These are phyloP conservation scores for Puntigrus tetrazona DNA, from an alignment of 2,113 vertebrate genomes.

Conservation along the genomic window DNA sequence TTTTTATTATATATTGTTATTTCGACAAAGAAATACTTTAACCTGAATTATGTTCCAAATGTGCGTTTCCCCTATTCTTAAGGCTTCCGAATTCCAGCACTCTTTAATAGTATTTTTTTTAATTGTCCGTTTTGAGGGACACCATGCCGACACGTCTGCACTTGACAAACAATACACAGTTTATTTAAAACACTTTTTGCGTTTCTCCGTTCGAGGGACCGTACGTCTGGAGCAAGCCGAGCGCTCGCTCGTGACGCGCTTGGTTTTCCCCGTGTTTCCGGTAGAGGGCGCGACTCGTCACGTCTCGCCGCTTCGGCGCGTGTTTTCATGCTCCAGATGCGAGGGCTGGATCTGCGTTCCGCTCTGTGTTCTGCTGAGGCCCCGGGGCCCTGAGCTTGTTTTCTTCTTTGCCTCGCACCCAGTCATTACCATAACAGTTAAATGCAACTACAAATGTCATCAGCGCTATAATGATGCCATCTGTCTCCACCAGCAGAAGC, in stretches of 20 bases:
- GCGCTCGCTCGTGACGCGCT: neutral
- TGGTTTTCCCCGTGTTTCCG: neutral
- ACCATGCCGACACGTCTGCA: too few species aligned
- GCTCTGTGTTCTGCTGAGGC: slow-evolving; percentile 33
- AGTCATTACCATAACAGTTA: slow-evolving; percentile 51
- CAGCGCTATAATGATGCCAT: slow-evolving; percentile 42
- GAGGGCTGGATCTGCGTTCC: slow-evolving; percentile 12
- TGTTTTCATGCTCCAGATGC: slow-evolving; percentile 37
- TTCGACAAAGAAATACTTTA: neutral
- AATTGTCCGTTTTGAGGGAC: too few species aligned
- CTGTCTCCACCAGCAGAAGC: slow-evolving; percentile 37
- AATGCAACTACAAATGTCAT: slow-evolving; percentile 52
- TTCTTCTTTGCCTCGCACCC: slow-evolving; percentile 36
- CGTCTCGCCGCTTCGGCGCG: neutral
- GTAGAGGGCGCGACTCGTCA: slow-evolving; percentile 40
- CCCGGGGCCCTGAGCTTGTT: slow-evolving; percentile 45
- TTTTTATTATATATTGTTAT: too few species aligned
- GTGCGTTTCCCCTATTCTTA: too few species aligned
- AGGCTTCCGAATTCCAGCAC: too few species aligned
- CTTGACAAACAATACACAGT: too few species aligned
- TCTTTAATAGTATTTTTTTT: too few species aligned
- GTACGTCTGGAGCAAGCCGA: neutral
- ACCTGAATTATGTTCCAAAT: neutral
- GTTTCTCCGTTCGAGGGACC: neutral
- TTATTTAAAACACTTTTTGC: neutral